phyloP scores from a whole-genome alignment of 1,140 invertebrate species.

The Monochamus saltuarius region DNA sequence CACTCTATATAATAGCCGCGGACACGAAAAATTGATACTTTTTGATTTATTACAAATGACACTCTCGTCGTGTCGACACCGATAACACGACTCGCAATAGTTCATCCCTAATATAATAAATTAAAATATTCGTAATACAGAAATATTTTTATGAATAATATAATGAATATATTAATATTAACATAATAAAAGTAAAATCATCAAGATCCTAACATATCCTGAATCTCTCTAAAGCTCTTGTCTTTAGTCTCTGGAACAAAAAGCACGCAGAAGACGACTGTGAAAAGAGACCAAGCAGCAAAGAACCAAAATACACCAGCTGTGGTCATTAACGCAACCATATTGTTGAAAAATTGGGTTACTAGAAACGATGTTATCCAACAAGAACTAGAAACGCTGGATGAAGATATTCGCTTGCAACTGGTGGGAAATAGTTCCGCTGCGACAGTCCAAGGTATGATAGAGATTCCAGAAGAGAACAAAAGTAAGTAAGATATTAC shows the following conservation, averaged over 20 bases:
- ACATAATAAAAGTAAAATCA: no score
- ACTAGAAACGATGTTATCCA: conserved; percentile 70
- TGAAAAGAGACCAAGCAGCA: conserved; percentile 60
- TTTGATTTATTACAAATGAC: no score
- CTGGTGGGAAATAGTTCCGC: conserved; percentile 72
- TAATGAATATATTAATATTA: no score
- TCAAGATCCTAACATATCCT: conserved; percentile 28
- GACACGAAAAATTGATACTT: no score
- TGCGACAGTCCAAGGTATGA: conserved; percentile 68
- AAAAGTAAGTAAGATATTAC: conserved; percentile 68
- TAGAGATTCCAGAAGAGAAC: conserved; percentile 66
- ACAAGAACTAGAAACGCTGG: conserved; percentile 64
- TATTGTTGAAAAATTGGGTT: conserved; percentile 65
- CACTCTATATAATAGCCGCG: no score
- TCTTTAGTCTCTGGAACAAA: conserved; percentile 81
- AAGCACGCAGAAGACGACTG: conserved; percentile 62
- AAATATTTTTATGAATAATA: no score
- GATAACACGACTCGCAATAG: no score
- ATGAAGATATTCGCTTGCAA: conserved; percentile 66
- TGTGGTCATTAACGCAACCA: conserved; percentile 51
- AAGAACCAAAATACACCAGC: conserved; percentile 74
- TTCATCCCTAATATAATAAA: no score
- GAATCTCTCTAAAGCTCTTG: conserved; percentile 61
- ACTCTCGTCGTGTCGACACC: no score
- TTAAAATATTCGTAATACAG: no score